Evolutionary conservation across 2,113 vertebrate genomes (phyloP), one percentile per base, ranked within the genome.

Genomic region (Pica pica): DNA sequence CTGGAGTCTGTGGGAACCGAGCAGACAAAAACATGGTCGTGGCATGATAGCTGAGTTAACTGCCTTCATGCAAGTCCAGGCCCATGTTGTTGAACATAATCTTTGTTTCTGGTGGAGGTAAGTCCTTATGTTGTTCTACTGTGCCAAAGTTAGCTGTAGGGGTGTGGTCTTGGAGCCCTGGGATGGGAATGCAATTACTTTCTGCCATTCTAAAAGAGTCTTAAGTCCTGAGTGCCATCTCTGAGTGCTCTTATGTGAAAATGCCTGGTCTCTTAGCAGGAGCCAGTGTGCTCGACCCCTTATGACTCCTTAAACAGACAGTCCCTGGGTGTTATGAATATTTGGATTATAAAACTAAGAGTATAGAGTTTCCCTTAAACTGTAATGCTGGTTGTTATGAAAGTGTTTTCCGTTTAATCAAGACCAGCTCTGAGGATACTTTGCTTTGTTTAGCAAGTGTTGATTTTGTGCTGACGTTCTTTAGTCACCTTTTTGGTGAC

Each of bases 71-170:
- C 53, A 37, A 33, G 44, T 19, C 63, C 75, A 74, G 74, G 79
- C 55, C 52, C 71, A 70, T 78, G 3, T n/a, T 75, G 68, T 33
- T 42, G 87, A 67, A 31, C 3, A 1, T 11, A 23, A 19, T 37
- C 76, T 78, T 78, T 81, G 75, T 67, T 88, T 71, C 59, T 90
- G 60, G 24, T 63, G 69, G 50, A 74, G 37, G 7, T 46, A 37
- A 0, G 0, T 49, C 76, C 64, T 83, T 28, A 27, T 57, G n/a
- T 63, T 60, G 56, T 63, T 53, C 13, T 0, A 4, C 7, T 44
- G 28, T 81, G 84, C 70, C 70, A 44, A 52, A 59, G 57, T 52
- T 39, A 30, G 21, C 14, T 79, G 50, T 1, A 71, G 44, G 12
- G 46, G 26, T 56, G 53, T 81, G 63, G 52, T 63, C 49, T 31